Evolutionary conservation across 2,888 invertebrate genomes (phyloP).

Genomic region (Hemistola chrysoprasaria): DNA sequence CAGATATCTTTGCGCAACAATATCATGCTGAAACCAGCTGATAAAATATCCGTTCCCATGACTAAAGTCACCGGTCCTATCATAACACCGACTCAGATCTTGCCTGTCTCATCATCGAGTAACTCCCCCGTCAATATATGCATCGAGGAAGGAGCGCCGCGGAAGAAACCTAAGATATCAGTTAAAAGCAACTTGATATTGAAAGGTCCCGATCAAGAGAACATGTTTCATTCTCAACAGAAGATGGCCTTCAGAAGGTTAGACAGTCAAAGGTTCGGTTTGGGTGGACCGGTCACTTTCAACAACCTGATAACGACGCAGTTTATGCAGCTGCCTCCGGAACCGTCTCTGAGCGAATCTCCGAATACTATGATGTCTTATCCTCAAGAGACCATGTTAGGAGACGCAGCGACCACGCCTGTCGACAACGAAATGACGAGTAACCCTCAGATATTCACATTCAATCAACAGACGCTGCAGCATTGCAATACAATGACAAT

Average conservation of each 20-base stretch:
- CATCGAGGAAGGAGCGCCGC: conserved; percentile 61
- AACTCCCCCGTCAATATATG: conserved; percentile 63
- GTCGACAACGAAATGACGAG: conserved; percentile 53
- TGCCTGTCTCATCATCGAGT: conserved; percentile 67
- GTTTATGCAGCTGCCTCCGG: conserved; percentile 71
- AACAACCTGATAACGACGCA: conserved; percentile 74
- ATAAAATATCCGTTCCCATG: conserved; percentile 64
- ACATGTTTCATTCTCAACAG: conserved; percentile 77
- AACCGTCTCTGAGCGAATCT: conserved; percentile 62
- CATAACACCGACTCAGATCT: conserved; percentile 68
- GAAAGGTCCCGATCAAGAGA: conserved; percentile 75
- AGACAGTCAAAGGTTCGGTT: conserved; percentile 67
- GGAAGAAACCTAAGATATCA: conserved; percentile 78
- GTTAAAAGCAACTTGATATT: conserved; percentile 77
- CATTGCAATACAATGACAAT: conserved; percentile 64
- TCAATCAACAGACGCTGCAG: conserved; percentile 68
- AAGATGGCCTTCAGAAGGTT: conserved; percentile 73
- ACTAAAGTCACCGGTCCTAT: conserved; percentile 68
- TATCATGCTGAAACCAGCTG: conserved; percentile 63
- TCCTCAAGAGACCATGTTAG: conserved; percentile 59
- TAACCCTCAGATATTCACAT: conserved; percentile 64
- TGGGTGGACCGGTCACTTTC: conserved; percentile 68
- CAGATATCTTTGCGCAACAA: conserved; percentile 60
- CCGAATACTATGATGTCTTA: conserved; percentile 61
- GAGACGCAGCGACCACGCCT: conserved; percentile 56